Base-by-base conservation (phyloP, 2,113 vertebrate genomes). In the Salminus brasiliensis region DNA sequence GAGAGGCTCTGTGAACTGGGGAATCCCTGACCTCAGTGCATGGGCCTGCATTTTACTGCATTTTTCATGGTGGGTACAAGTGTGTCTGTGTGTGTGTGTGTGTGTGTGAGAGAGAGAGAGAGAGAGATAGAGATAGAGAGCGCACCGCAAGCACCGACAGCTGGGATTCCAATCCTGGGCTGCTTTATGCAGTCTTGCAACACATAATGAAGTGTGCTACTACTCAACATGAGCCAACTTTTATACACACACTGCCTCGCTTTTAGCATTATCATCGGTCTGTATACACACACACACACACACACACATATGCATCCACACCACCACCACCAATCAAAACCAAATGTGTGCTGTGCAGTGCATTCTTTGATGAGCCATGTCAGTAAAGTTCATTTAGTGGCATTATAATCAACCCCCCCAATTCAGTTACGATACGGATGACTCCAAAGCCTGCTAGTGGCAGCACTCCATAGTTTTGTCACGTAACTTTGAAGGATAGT, bases 81-180 rank as follows among this genome's bases (percentile, higher is more conserved):
- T 36, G 68, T 36, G 30, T 76, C 23, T 10, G 21, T 55, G 23
- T 55, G n/a, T 43, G 68, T 72, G 62, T 69, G 23, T 81, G 63
- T 34, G 59, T 67, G 67, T 79, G 75, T 66, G 32, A 76, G 65
- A 85, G 82, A 73, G 57, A 70, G 78, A 68, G 76, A 60, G 65
- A 85, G 82, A 73, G 57, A 70, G 78, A 68, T 73, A 60, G 32
- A 76, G 65, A 85, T 81, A 73, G 57, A 70, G 78, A 68, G 76
- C 59, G 78, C 23, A 45, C 70, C 34, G 39, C 72, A 78, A 75
- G 60, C 43, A 52, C 25, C 32, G 69, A 85, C 92, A 93, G 91
- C 92, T 92, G 91, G 84, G 88, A 85, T 91, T 93, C 86, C 85
- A 89, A 88, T 92, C 89, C 90, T 85, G 84, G 74, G 78, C 81